Evolutionary conservation across 30 jellyfish, hydroid and myxozoan genomes (phyloP).

Genomic region (Mastigias papua): DNA sequence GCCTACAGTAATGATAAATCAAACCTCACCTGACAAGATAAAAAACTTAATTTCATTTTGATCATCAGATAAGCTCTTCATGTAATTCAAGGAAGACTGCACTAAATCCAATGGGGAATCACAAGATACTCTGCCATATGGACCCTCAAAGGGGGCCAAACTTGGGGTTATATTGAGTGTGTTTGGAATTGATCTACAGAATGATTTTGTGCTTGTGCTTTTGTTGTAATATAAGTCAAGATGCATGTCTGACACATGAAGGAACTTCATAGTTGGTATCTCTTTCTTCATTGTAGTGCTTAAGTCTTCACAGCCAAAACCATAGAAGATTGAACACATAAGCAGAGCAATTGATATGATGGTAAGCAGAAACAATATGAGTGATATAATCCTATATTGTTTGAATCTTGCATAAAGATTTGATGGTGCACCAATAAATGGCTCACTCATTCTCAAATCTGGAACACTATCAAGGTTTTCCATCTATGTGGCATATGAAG

Average conservation of each 20-base stretch:
- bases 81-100: constrained; percentile 31
- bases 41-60: constrained; percentile 15
- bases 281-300: not conserved
- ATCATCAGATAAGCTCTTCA: constrained; percentile 14
- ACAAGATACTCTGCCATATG: constrained; percentile 74
- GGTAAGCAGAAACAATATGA: constrained; percentile 6
- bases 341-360: constrained; percentile 11
- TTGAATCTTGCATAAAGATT: not conserved
- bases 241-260: constrained; percentile 74
- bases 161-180: constrained; percentile 48
- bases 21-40: constrained; percentile 55
- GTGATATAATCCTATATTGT: constrained; percentile 17
- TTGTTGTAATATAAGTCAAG: constrained; percentile 55
- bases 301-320: constrained; percentile 25
- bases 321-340: constrained; percentile 17
- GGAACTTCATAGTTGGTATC: constrained; percentile 17
- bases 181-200: constrained; percentile 61
- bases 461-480: too few species aligned
- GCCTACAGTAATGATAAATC: not conserved
- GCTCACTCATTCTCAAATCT: not conserved
- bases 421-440: not conserved
- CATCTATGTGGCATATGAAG: too few species aligned
- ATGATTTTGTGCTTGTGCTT: constrained; percentile 23
- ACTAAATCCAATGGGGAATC: constrained; percentile 67
- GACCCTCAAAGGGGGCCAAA: constrained; percentile 61